Evolutionary conservation across 1,140 invertebrate genomes (phyloP), one percentile per base, ranked within the genome.

Genomic region (Monochamus saltuarius): DNA sequence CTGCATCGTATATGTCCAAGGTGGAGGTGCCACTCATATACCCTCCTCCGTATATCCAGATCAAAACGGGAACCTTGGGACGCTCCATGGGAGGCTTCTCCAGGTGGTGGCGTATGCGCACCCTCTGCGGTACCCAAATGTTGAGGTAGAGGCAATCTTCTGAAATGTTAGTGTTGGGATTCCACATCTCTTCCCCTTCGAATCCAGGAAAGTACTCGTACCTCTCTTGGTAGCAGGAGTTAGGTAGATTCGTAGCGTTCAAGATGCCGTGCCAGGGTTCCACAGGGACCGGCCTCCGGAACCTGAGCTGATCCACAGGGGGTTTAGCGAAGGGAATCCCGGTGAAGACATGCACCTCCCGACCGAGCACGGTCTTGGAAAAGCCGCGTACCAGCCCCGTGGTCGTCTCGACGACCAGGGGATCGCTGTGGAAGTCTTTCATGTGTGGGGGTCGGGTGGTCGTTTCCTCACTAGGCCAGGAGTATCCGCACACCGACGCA

Each of bases 311-410:
- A 1, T 91, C 93, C 13, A 91, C 73, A 0, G 95, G 96, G 0
- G 95, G 92, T 75, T 96, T 93, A 0, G 95, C 95, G 76, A 92
- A 98, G 0, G 96, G 96, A 61, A 98, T 94, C 2, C 94, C 94
- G n/a, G 87, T 88, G 74, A 92, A 98, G 8, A 90, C 88, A 73
- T 95, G 90, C 0, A 97, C 89, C 69, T 93, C 87, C 45, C 89
- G 85, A 7, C 89, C 89, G 59, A 90, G 79, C 36, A 90, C 89
- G 22, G 82, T 88, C 62, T 89, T 87, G 7, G 86, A 84, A 58
- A 86, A 84, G 4, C 92, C 92, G 36, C 89, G 85, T 35, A 94
- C 85, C 16, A 87, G 79, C 0, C 92, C 92, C 55, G 82, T 90
- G 29, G 84, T 87, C 0, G 91, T 94, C 73, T 90, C 85, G 4